Evolutionary conservation across 2,113 vertebrate species (phyloP).

Genomic region (Tupaia tana): DNA sequence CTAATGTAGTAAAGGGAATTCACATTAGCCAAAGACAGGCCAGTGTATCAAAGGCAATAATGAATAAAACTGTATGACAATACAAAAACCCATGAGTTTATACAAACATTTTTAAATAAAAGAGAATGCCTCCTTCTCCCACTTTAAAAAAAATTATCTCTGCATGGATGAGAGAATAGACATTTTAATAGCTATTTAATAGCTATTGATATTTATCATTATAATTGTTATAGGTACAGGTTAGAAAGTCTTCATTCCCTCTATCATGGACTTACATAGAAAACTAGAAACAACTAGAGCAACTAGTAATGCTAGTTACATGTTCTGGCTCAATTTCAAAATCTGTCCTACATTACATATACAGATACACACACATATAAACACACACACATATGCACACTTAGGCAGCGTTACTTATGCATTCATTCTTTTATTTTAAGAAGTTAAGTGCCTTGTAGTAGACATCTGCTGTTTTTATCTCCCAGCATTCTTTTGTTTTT

Average conservation of each 20-base stretch:
- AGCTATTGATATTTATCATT: conserved; percentile 53
- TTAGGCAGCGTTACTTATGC: background rate
- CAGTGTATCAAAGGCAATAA: conserved; percentile 43
- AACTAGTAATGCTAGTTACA: background rate
- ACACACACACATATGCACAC: background rate
- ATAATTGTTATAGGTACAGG: background rate
- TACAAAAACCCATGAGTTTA: background rate
- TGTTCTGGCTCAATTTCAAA: background rate
- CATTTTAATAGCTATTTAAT: conserved; percentile 26
- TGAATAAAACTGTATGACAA: background rate
- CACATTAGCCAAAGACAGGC: background rate
- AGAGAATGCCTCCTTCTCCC: background rate
- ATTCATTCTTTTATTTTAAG: conserved; percentile 1
- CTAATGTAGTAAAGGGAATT: background rate
- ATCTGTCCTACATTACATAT: background rate
- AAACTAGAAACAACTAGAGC: background rate
- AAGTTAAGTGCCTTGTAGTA: background rate
- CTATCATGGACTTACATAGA: background rate
- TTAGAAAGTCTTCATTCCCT: conserved; percentile 53
- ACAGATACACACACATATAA: background rate
- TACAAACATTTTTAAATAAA: conserved; percentile 37
- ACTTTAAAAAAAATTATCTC: background rate
- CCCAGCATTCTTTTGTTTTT: background rate
- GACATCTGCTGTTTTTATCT: background rate
- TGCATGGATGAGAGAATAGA: background rate